Evolutionary conservation across 2,113 vertebrate species (phyloP).

Genomic region (Amazona vittata): DNA sequence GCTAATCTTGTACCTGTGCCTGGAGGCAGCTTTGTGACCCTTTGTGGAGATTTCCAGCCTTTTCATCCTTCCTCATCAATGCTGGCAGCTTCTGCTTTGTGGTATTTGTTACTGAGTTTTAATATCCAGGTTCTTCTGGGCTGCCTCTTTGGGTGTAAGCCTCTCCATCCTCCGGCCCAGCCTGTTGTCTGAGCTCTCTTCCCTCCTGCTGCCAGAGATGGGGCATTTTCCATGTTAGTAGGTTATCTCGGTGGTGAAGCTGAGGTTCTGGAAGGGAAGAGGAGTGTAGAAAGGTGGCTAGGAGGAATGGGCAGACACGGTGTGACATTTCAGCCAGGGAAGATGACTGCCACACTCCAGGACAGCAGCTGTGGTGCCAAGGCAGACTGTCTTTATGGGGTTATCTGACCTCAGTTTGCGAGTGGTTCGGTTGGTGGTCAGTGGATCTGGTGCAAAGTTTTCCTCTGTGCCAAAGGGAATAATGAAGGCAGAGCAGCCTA

Average conservation of each 20-base stretch:
- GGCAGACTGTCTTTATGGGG: background rate
- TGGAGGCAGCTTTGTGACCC: background rate
- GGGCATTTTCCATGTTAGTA: background rate
- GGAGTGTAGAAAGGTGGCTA: background rate
- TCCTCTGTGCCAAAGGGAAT: background rate
- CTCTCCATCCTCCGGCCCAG: background rate
- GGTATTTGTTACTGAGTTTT: background rate
- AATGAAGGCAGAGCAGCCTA: background rate
- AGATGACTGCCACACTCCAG: background rate
- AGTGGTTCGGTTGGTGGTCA: background rate
- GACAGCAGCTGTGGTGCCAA: background rate
- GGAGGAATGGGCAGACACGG: background rate
- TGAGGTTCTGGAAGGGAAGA: background rate
- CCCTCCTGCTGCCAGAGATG: background rate
- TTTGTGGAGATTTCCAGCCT: background rate
- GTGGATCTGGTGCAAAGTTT: background rate
- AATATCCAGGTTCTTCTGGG: background rate
- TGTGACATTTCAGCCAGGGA: background rate
- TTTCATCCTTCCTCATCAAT: background rate
- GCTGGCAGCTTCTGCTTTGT: background rate
- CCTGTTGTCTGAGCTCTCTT: background rate
- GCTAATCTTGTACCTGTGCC: background rate
- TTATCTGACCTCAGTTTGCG: background rate
- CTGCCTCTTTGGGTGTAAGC: background rate
- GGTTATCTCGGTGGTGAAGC: background rate